Evolutionary conservation across 2,888 invertebrate genomes (phyloP).

Genomic region (Baronia brevicornis): DNA sequence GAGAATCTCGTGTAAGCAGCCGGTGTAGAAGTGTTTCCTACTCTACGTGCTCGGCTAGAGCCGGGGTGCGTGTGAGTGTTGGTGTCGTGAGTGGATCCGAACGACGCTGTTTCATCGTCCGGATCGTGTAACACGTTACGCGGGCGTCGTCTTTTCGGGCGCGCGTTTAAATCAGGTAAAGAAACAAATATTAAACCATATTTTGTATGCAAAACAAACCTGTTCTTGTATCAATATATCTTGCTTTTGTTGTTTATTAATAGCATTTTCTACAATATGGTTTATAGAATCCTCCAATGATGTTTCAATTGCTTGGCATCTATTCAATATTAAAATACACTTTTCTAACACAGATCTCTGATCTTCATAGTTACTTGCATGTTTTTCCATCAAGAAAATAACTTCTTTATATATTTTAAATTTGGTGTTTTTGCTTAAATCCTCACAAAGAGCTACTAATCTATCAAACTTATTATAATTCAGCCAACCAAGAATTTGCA

Average conservation of each 20-base stretch:
- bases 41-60: too few species aligned
- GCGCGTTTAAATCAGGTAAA: not conserved
- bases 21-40: too few species aligned
- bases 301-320: constrained; percentile 27
- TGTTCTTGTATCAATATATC: constrained; percentile 76
- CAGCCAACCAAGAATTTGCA: constrained; percentile 79
- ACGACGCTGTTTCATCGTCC: too few species aligned
- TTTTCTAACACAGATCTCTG: constrained; percentile 35
- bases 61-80: too few species aligned
- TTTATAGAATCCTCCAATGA: constrained; percentile 64
- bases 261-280: constrained; percentile 68
- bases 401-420: constrained; percentile 47
- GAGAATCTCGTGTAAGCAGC: too few species aligned
- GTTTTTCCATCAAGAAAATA: constrained; percentile 39
- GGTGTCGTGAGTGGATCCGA: too few species aligned
- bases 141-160: too few species aligned
- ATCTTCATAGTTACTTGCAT: constrained; percentile 26
- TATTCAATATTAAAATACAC: constrained; percentile 34
- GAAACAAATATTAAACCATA: not conserved
- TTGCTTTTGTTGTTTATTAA: constrained; percentile 69
- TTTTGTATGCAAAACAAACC: constrained; percentile 34
- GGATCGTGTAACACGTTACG: too few species aligned
- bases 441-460: constrained; percentile 34
- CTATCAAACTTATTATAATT: constrained; percentile 80
- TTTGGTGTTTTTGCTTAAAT: constrained; percentile 29